Evolutionary conservation across 2,888 invertebrate genomes (phyloP).

Genomic region (Melolontha melolontha): DNA sequence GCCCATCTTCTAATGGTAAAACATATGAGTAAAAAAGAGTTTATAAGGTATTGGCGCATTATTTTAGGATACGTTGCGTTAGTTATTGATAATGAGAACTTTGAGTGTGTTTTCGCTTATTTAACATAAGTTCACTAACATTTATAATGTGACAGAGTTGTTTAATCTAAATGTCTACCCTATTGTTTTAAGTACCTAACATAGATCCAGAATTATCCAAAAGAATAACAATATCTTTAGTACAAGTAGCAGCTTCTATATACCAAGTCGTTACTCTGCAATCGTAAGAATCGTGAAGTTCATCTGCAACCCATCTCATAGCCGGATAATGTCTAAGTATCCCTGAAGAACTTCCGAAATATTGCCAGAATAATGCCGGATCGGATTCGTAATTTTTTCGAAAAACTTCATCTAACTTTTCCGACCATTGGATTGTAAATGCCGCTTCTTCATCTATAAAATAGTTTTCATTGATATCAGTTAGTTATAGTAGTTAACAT

Average conservation of each 20-base stretch:
- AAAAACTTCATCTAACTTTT: slow-evolving; percentile 85
- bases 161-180: no score
- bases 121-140: no score
- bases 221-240: slow-evolving; percentile 96
- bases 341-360: slow-evolving; percentile 95
- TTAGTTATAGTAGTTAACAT: slow-evolving; percentile 46
- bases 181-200: slow-evolving; percentile 76
- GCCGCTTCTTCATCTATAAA: slow-evolving; percentile 66
- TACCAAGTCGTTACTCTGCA: slow-evolving; percentile 95
- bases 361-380: slow-evolving; percentile 95
- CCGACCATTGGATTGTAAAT: slow-evolving; percentile 92
- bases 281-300: slow-evolving; percentile 84
- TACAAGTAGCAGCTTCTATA: slow-evolving; percentile 97
- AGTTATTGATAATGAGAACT: no score
- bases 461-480: neutral
- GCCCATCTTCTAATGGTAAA: no score
- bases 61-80: no score
- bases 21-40: no score
- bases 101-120: no score
- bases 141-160: no score
- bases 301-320: slow-evolving; percentile 71
- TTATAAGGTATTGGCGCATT: no score
- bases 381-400: slow-evolving; percentile 87
- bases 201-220: slow-evolving; percentile 97
- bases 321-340: slow-evolving; percentile 91